Conservation (phyloP, 2,888 invertebrate genomes). For the Aspidiotus destructor region DNA sequence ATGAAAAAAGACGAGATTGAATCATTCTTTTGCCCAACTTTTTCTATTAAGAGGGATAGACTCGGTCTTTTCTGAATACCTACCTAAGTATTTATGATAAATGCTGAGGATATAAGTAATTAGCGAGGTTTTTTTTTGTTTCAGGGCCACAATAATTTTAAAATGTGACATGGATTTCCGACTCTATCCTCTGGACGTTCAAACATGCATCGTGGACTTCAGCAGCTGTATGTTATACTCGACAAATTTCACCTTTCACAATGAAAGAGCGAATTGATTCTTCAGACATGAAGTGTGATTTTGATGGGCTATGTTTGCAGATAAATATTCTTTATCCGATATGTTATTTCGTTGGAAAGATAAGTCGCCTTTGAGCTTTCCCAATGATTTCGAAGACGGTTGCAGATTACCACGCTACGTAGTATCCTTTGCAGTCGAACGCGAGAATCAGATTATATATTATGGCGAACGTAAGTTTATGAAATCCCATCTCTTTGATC, state of each 20-base stretch:
- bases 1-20: too few relatives aligned
- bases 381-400: slow-evolving; percentile 48
- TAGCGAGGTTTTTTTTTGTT: too few relatives aligned
- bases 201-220: slow-evolving; percentile 55
- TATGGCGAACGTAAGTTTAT: slow-evolving; percentile 52
- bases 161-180: slow-evolving; percentile 59
- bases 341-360: slow-evolving; percentile 55
- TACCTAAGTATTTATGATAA: too few relatives aligned
- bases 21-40: too few relatives aligned
- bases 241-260: neutral
- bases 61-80: too few relatives aligned
- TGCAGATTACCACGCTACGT: slow-evolving; percentile 56
- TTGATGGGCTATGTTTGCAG: slow-evolving; percentile 47
- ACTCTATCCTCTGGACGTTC: slow-evolving; percentile 54
- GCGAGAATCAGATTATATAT: slow-evolving; percentile 52
- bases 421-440: slow-evolving; percentile 53
- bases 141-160: slow-evolving; percentile 54
- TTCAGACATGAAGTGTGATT: neutral
- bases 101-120: too few relatives aligned
- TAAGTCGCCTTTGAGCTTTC: slow-evolving; percentile 48
- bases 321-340: slow-evolving; percentile 53
- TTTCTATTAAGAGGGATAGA: too few relatives aligned
- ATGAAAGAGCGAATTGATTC: neutral
- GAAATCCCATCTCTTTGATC: neutral
- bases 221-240: slow-evolving; percentile 51